These are phyloP conservation scores for Hoplostethus atlanticus DNA, from an alignment of 2,797 vertebrate genomes.

Conservation along the genomic window DNA sequence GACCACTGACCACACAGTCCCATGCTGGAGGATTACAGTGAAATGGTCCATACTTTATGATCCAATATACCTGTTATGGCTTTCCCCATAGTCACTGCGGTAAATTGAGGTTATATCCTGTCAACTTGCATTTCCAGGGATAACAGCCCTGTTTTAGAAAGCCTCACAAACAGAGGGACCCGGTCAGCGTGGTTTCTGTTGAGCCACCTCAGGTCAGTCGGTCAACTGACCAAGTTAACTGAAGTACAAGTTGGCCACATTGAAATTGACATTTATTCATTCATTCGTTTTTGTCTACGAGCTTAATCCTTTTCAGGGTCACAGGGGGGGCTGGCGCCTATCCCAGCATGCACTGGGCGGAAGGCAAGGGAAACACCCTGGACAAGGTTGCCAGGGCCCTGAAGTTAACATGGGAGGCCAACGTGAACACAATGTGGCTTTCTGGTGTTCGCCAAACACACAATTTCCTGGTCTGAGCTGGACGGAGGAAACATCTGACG, in stretches of 20 bases:
- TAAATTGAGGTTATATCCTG: constrained; percentile 58
- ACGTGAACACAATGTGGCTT: constrained; percentile 18
- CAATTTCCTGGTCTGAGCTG: constrained; percentile 40
- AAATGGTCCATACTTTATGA: constrained; percentile 59
- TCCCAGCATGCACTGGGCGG: constrained; percentile 41
- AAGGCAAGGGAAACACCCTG: constrained; percentile 4
- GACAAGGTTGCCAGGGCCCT: constrained; percentile 32
- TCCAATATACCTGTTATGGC: constrained; percentile 63
- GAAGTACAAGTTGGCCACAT: constrained; percentile 43
- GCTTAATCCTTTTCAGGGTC: constrained; percentile 49
- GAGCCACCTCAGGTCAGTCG: constrained; percentile 36
- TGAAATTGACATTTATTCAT: constrained; percentile 61
- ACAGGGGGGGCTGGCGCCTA: background rate
- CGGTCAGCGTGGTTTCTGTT: constrained; percentile 25
- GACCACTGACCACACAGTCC: constrained; percentile 38
- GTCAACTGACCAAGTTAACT: constrained; percentile 33
- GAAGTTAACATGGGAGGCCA: constrained; percentile 25
- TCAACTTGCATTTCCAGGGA: constrained; percentile 52
- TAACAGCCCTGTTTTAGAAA: constrained; percentile 21
- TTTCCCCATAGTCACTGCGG: constrained; percentile 28
- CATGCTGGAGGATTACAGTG: constrained; percentile 15
- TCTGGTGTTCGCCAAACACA: constrained; percentile 27
- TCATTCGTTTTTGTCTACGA: constrained; percentile 19
- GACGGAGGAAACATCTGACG: constrained; percentile 38
- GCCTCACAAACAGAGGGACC: constrained; percentile 17